Evolutionary conservation across 2,113 vertebrate genomes (phyloP), one percentile per base, ranked within the genome.

Genomic region (Bambusicola thoracicus): DNA sequence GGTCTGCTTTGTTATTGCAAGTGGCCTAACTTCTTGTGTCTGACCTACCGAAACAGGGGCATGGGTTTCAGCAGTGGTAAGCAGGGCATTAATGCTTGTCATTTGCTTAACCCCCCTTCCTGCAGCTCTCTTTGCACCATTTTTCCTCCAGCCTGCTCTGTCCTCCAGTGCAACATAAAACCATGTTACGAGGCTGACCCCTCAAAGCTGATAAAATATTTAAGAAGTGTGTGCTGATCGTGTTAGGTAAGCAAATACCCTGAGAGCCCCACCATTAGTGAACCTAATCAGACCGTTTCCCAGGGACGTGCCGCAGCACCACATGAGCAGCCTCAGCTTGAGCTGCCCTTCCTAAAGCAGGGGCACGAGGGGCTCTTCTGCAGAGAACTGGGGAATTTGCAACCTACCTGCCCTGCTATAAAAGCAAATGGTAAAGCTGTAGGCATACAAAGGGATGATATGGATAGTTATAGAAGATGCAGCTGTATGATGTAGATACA

Each of bases 201-300:
- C 63, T 46, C 11, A 29, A 94, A 92, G 85, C 94, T 97, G 88
- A 97, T 98, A 95, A 97, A 97, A 97, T 97, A 98, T 97, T 98
- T 94, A 97, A 97, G 84, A 90, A 8, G 2, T 2, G 5, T 96
- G 95, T 96, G 94, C 96, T 96, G 95, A 97, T 95, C 95, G 83
- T 93, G 95, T 96, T 92, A 93, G 90, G 96, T 96, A 97, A 98
- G 97, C 96, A 97, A 96, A 97, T 96, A 96, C 94, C 92, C 92
- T 12, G 36, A 55, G 59, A 95, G 89, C 63, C 73, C 5, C 2
- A 70, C 89, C 92, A 96, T 97, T 96, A 97, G 96, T 91, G 95
- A 97, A 95, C 93, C 92, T 67, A 92, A 97, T 95, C 86, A 56
- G 81, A 63, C 70, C 67, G n/a, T 36, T 97, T 94, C 96, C 94